Evolutionary conservation across 1,140 invertebrate species (phyloP), one percentile per base, ranked within the genome.

Genomic region (Macrosteles quadrilineatus): DNA sequence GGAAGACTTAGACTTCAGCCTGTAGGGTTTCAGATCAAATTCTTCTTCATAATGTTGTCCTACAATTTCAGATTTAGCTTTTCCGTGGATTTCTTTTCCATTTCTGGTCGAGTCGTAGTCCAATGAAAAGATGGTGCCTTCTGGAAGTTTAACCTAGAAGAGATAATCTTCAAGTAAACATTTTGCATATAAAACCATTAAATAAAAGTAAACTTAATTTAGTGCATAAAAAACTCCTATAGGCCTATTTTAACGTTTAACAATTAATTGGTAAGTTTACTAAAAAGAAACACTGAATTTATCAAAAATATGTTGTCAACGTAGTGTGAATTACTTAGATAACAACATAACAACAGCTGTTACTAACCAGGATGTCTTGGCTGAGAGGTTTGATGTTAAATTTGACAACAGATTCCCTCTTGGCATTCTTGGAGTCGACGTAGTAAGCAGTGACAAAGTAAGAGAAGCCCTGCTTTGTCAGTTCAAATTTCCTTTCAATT

Each of bases 391-490:
- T 31, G 11, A 50, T 14, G 45, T 53, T 55, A 3, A 69, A 0
- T 29, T 69, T 59, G n/a, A 32, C 36, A 2, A 62, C 25, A 19
- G 25, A 47, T 43, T 69, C 67, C 17, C 50, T 17, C 31, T 69
- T 69, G 19, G 1, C 40, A n/a, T 69, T 47, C 55, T 69, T 62
- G 12, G 53, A 40, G 31, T 69, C 67, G 11, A 62, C 29, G 29
- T 69, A 59, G 19, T 23, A 66, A 2, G 2, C 31, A 2, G 32
- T 45, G 19, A 43, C 1, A 23, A 43, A 21, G 40, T 43, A 66
- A 23, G 21, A 9, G 23, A 59, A 59, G 9, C 9, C 9, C 6
- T 30, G 12, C 21, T 59, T 59, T 6, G 55, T 27, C 2, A 59
- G 25, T 1, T 11, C 23, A 6, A 29, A 11, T 30, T 59, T 59